Conservation (phyloP, 2,113 vertebrate genomes). For the Podarcis raffonei region DNA sequence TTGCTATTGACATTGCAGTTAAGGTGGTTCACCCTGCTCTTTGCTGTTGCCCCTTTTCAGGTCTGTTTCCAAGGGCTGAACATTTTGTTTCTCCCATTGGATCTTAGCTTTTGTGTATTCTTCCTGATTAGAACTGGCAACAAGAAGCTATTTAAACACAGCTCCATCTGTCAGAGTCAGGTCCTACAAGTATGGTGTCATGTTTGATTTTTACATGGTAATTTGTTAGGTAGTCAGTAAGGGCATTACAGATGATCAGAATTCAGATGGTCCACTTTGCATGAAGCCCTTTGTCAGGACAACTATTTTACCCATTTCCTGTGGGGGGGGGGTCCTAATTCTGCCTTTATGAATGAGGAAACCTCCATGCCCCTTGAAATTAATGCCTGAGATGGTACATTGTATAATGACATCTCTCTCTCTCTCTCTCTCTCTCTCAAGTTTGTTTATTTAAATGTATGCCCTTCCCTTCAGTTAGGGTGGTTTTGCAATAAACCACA, state of each 20-base stretch:
- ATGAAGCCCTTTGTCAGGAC: constrained; percentile 43
- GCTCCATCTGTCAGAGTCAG: constrained; percentile 75
- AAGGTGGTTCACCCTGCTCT: constrained; percentile 23
- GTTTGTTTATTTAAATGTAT: background rate
- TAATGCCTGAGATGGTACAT: background rate
- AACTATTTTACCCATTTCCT: background rate
- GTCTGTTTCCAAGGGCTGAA: constrained; percentile 52
- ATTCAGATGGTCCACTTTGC: constrained; percentile 50
- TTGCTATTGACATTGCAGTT: constrained; percentile 8
- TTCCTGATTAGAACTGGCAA: constrained; percentile 75
- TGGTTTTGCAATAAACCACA: no score
- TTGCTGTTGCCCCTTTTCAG: constrained; percentile 38
- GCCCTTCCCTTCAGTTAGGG: background rate
- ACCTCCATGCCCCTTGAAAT: background rate
- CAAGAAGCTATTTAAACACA: constrained; percentile 59
- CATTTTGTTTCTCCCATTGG: constrained; percentile 57
- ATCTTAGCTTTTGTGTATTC: constrained; percentile 62
- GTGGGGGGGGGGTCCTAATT: fast-evolving
- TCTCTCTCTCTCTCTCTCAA: background rate
- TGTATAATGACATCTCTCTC: background rate
- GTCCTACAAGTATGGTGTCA: constrained; percentile 72
- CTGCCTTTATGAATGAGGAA: background rate
- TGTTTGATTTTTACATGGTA: constrained; percentile 75
- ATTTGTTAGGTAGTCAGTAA: constrained; percentile 66
- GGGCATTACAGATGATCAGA: constrained; percentile 46